Evolutionary conservation across 2,888 invertebrate species (phyloP).

Genomic region (Helleia helle): DNA sequence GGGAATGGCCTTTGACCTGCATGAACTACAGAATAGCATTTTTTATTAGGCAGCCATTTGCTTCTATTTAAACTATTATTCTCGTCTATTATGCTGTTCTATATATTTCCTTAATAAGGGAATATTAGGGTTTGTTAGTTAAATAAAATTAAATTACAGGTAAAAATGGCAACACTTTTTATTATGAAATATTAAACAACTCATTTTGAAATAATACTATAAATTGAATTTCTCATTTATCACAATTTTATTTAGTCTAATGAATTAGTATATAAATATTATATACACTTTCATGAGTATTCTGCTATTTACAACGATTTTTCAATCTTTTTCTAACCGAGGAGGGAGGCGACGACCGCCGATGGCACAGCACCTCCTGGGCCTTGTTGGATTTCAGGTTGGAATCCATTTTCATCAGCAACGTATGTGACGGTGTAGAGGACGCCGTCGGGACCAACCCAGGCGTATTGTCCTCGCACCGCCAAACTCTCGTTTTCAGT

Average conservation of each 20-base stretch:
- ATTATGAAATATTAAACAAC: neutral
- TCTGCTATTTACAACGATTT: constrained; percentile 24
- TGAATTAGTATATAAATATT: constrained; percentile 60
- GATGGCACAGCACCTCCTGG: constrained; percentile 49
- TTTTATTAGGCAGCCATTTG: too few species aligned
- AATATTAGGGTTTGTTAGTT: too few species aligned
- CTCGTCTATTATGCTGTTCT: too few species aligned
- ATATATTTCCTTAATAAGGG: too few species aligned
- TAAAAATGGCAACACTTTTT: neutral
- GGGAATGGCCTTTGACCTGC: too few species aligned
- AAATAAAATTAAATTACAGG: neutral
- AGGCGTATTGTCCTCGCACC: constrained; percentile 73
- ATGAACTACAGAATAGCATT: too few species aligned
- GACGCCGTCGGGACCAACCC: constrained; percentile 72
- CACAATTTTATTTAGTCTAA: constrained; percentile 22
- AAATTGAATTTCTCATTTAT: constrained; percentile 2
- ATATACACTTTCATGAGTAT: constrained; percentile 42
- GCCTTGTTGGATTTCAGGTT: constrained; percentile 57
- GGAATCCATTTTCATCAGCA: constrained; percentile 70
- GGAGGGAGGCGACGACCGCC: constrained; percentile 47
- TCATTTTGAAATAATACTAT: neutral
- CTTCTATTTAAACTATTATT: too few species aligned
- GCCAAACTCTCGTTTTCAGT: constrained; percentile 70
- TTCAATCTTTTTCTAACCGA: constrained; percentile 36
- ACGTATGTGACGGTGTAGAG: constrained; percentile 74